Evolutionary conservation across 2,113 vertebrate genomes (phyloP).

Genomic region (Notothenia coriiceps): DNA sequence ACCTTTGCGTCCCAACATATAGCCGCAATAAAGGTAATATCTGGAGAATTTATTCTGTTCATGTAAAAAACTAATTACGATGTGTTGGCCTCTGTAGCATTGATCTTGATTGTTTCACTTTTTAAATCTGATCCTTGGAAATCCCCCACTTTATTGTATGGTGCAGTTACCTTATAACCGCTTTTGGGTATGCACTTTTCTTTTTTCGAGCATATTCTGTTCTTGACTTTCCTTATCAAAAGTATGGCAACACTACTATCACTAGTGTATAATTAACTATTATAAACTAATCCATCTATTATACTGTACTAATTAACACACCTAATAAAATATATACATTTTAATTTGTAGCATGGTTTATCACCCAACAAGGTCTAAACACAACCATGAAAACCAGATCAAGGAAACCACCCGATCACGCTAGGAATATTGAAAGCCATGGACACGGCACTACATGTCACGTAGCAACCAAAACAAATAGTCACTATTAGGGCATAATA

Average conservation of each 20-base stretch:
- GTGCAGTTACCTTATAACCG: too few relatives aligned
- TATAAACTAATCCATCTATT: background rate
- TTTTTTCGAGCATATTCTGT: background rate
- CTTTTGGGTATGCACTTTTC: background rate
- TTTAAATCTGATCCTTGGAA: background rate
- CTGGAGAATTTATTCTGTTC: too few relatives aligned
- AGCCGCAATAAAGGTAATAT: too few relatives aligned
- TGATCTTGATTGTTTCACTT: background rate
- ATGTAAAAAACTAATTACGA: too few relatives aligned
- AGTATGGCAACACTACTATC: background rate
- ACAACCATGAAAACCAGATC: slow-evolving; percentile 32
- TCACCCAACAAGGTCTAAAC: slow-evolving; percentile 24
- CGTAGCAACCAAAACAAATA: slow-evolving; percentile 45
- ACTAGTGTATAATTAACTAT: too few relatives aligned
- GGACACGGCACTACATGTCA: background rate
- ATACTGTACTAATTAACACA: background rate
- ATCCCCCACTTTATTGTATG: background rate
- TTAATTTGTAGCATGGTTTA: slow-evolving; percentile 8
- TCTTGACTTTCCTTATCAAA: too few relatives aligned
- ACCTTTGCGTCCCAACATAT: too few relatives aligned
- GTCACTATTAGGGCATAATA: slow-evolving; percentile 33
- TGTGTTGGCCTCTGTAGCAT: too few relatives aligned
- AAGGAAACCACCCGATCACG: background rate
- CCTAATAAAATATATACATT: background rate
- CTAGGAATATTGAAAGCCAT: background rate